Evolutionary conservation across 2,797 vertebrate species (phyloP), one percentile per base, ranked within the genome.

Genomic region (Urocyon cinereoargenteus): DNA sequence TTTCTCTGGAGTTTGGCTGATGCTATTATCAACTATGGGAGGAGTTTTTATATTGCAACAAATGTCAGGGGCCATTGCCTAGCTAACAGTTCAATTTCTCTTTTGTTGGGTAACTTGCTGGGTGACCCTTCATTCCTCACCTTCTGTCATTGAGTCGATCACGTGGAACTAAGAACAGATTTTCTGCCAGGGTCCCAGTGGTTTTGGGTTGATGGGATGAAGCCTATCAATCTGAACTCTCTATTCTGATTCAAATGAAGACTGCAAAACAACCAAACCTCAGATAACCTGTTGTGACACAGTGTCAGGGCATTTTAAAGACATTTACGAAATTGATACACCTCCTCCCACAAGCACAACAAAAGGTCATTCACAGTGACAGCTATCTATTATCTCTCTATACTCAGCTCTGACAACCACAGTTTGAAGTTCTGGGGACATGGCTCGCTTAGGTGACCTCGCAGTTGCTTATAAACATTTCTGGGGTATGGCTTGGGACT

Each of bases 171-270:
- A 81, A 95, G 84, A 96, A 75, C 24, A 78, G 75, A 85, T 96
- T 97, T 96, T 95, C 26, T 93, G 87, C 79, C 87, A 96, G 95
- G 77, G 77, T 95, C 1, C 0, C 68, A 66, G 11, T 0, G 6
- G n/a, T 34, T 97, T 97, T 90, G 62, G 26, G 59, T 94, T 82
- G 16, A 78, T 61, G 73, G 66, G 24, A 18, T 75, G 92, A 78
- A 90, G 70, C 68, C 75, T 96, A 95, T 97, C 89, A 89, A 9
- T 94, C 57, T 90, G 83, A 97, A 97, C 59, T 75, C 34, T 97
- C 72, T 73, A 94, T 87, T 92, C 0, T 0, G 83, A 97, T 84
- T 82, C 84, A 89, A 81, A 89, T 21, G 70, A 96, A 91, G 26
- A 28, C 31, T 45, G 36, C 28, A 14, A 70, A 88, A 86, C 75